Evolutionary conservation across 1,140 invertebrate genomes (phyloP).

Genomic region (Hypothenemus hampei): DNA sequence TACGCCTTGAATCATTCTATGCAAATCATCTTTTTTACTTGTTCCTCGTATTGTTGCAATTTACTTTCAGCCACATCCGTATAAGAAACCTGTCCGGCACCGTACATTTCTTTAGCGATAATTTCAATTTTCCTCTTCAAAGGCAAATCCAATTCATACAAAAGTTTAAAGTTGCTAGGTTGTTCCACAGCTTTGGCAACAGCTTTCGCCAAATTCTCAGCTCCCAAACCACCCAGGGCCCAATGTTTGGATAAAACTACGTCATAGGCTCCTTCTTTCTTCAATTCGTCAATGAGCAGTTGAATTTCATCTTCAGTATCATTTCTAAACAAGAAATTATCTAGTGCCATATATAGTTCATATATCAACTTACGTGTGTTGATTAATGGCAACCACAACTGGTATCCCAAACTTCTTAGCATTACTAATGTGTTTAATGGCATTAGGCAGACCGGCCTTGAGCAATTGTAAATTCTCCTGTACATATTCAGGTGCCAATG

Average conservation of each 20-base stretch:
- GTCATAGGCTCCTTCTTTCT: constrained; percentile 74
- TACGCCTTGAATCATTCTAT: neutral
- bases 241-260: constrained; percentile 89
- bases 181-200: constrained; percentile 72
- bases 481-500: constrained; percentile 78
- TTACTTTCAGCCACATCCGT: constrained; percentile 61
- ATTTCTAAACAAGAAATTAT: constrained; percentile 44
- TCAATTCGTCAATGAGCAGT: constrained; percentile 67
- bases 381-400: constrained; percentile 93
- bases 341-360: neutral
- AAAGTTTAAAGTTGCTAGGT: constrained; percentile 61
- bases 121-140: constrained; percentile 85
- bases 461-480: constrained; percentile 89
- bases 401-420: constrained; percentile 85
- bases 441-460: constrained; percentile 81
- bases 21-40: constrained; percentile 43
- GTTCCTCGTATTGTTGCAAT: constrained; percentile 61
- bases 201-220: constrained; percentile 77
- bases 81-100: constrained; percentile 81
- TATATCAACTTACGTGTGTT: constrained; percentile 63
- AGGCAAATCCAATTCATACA: constrained; percentile 77
- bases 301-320: constrained; percentile 85
- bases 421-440: constrained; percentile 93
- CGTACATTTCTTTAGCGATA: constrained; percentile 94
- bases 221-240: constrained; percentile 86